phyloP scores from a whole-genome alignment of 2,113 vertebrate genomes.

The Sylvia atricapilla region DNA sequence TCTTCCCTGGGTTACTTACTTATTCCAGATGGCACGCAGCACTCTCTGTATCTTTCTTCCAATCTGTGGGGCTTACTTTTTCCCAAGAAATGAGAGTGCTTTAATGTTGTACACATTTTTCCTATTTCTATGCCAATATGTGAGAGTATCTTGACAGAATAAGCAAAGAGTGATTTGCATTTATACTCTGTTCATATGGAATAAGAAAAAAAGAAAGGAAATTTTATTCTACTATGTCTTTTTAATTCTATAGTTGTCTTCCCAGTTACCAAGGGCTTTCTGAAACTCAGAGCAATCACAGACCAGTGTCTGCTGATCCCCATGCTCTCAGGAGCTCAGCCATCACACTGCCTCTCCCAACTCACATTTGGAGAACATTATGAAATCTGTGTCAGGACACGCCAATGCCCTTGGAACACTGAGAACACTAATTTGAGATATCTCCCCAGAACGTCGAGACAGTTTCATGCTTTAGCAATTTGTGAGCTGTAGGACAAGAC shows the following conservation, averaged over 20 bases:
- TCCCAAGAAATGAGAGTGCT: not conserved
- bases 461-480: not conserved
- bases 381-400: not conserved
- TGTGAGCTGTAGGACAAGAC: not conserved
- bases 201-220: not conserved
- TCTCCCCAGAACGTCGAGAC: not conserved
- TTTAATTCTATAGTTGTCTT: not conserved
- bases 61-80: conserved; percentile 9
- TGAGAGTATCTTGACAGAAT: not conserved
- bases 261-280: not conserved
- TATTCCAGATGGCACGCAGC: conserved; percentile 6
- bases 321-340: conserved; percentile 2
- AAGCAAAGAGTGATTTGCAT: not conserved
- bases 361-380: conserved; percentile 31
- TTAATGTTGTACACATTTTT: conserved; percentile 25
- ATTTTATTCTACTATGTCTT: not conserved
- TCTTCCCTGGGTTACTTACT: conserved; percentile 40
- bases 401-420: not conserved
- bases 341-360: not conserved
- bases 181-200: not conserved
- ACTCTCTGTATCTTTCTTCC: not conserved
- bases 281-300: not conserved
- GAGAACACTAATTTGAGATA: not conserved
- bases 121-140: not conserved
- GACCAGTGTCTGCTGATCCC: not conserved